These are phyloP conservation scores for Leucoptera coffeella DNA, from an alignment of 2,888 invertebrate genomes.

Conservation along the genomic window DNA sequence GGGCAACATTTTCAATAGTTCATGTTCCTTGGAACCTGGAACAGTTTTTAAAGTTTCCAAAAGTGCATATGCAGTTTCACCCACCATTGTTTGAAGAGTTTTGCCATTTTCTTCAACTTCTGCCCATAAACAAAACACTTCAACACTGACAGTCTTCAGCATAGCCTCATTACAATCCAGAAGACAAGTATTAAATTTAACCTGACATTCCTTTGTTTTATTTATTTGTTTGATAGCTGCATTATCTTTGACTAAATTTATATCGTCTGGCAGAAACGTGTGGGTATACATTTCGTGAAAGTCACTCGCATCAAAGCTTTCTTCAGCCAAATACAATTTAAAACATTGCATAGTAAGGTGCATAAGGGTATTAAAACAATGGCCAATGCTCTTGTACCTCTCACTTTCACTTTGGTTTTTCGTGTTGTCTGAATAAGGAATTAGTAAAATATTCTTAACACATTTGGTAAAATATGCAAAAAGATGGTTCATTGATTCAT, in stretches of 20 bases:
- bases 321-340: slow-evolving; percentile 12
- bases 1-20: slow-evolving; percentile 23
- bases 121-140: slow-evolving; percentile 40
- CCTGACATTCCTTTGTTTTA: slow-evolving; percentile 15
- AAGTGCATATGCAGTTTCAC: slow-evolving; percentile 25
- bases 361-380: slow-evolving; percentile 17
- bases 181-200: slow-evolving; percentile 17
- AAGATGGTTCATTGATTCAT: slow-evolving; percentile 9
- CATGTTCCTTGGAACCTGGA: slow-evolving; percentile 16
- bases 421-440: slow-evolving; percentile 21
- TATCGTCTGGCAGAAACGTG: slow-evolving; percentile 15
- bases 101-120: slow-evolving; percentile 26
- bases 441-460: slow-evolving; percentile 20
- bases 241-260: slow-evolving; percentile 10
- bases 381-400: slow-evolving; percentile 22
- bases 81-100: slow-evolving; percentile 28
- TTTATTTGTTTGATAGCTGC: slow-evolving; percentile 15
- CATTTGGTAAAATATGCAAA: slow-evolving; percentile 19
- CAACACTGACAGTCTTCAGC: slow-evolving; percentile 32
- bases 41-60: slow-evolving; percentile 13
- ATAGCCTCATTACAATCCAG: slow-evolving; percentile 23
- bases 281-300: slow-evolving; percentile 16
- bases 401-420: slow-evolving; percentile 17
- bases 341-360: slow-evolving; percentile 15
- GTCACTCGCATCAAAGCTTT: slow-evolving; percentile 12